Conservation (phyloP, 2,888 invertebrate genomes). For the Dinocampus coccinellae region DNA sequence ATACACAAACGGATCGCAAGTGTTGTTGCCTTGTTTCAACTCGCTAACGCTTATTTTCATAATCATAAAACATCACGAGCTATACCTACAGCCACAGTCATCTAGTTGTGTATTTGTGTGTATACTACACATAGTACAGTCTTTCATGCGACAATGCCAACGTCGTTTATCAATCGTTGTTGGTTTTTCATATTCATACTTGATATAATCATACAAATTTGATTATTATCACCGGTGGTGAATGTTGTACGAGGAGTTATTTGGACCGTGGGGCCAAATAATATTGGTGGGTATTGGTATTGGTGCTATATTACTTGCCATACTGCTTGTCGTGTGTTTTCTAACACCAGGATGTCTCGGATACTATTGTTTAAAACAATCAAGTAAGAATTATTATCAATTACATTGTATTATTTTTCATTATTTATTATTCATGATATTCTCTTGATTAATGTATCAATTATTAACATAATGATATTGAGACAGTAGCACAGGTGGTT, state of each 20-base stretch:
- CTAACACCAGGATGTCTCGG: conserved; percentile 67
- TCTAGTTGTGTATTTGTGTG: not conserved
- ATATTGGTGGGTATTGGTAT: conserved; percentile 61
- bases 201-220: not conserved
- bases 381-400: conserved; percentile 55
- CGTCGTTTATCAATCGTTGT: not conserved
- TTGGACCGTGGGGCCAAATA: conserved; percentile 66
- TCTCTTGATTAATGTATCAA: too few relatives aligned
- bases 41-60: conserved; percentile 18
- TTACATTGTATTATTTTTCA: conserved; percentile 14
- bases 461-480: not conserved
- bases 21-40: conserved; percentile 17
- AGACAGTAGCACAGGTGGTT: not conserved
- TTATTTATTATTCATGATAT: too few relatives aligned
- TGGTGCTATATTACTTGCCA: conserved; percentile 53
- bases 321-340: conserved; percentile 65
- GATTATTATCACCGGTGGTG: conserved; percentile 52
- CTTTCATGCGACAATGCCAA: conserved; percentile 3
- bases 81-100: not conserved
- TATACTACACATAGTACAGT: not conserved
- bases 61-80: conserved; percentile 12
- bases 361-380: conserved; percentile 62
- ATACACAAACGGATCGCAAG: conserved; percentile 12
- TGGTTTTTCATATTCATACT: not conserved
- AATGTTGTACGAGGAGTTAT: conserved; percentile 63